Evolutionary conservation across 2,797 vertebrate genomes (phyloP).

Genomic region (Chaenodraco wilsoni): DNA sequence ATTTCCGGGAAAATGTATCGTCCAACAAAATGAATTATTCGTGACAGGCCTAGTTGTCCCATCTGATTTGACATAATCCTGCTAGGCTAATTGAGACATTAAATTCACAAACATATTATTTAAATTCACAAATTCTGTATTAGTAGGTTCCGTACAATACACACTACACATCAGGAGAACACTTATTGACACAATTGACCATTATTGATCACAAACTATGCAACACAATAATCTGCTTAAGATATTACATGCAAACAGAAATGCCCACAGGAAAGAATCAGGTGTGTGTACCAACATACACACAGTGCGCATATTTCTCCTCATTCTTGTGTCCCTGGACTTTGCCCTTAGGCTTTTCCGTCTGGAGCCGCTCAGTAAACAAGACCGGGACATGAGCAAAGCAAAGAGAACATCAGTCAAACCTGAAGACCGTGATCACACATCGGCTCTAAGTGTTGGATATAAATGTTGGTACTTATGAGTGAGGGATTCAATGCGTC

Average conservation of each 20-base stretch:
- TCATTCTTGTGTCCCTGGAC: constrained; percentile 44
- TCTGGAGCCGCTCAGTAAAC: no score
- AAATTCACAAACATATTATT: no score
- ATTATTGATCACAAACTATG: background rate
- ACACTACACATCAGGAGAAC: background rate
- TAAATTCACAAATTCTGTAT: no score
- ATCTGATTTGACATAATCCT: no score
- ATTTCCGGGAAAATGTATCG: no score
- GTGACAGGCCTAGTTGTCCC: no score
- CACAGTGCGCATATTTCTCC: constrained; percentile 20
- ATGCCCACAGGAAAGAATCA: constrained; percentile 10
- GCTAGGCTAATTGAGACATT: no score
- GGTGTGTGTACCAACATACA: background rate
- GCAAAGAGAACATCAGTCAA: constrained; percentile 31
- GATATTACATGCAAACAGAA: constrained; percentile 15
- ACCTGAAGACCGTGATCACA: constrained; percentile 18
- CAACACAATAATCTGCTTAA: constrained; percentile 1
- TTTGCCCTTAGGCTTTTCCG: constrained; percentile 37
- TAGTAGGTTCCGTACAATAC: no score
- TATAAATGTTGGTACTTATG: background rate
- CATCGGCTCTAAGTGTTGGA: background rate
- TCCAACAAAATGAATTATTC: no score
- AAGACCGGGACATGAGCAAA: constrained; percentile 15
- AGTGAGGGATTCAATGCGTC: background rate
- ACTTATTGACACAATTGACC: background rate